A percentile compares a stretch with the other conserved stretches of the same genome.
Evolutionary conservation across 2,113 vertebrate genomes (phyloP).

Genomic region (Miniopterus natalensis): DNA sequence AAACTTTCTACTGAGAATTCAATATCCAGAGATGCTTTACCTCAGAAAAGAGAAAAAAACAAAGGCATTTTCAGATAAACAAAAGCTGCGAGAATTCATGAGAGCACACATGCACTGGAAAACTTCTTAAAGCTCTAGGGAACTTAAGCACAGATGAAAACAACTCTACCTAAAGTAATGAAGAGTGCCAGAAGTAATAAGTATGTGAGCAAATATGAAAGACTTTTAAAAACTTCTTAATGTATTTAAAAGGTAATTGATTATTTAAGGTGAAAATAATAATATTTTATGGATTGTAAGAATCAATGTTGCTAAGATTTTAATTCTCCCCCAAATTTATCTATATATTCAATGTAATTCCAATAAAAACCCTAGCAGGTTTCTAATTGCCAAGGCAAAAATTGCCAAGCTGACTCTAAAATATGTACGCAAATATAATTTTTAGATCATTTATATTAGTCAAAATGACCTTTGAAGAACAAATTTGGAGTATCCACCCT

Average conservation of each 20-base stretch:
- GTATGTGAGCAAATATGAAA: background rate
- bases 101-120: background rate
- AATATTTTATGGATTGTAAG: background rate
- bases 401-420: constrained; percentile 16
- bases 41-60: constrained; percentile 2
- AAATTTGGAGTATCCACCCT: background rate
- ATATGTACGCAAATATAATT: background rate
- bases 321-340: background rate
- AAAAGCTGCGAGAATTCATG: background rate
- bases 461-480: background rate
- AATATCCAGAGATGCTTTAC: background rate
- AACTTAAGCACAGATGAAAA: background rate
- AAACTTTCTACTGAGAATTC: constrained; percentile 21
- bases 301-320: constrained; percentile 41
- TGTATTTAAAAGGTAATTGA: background rate
- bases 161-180: background rate
- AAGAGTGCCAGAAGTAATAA: background rate
- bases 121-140: constrained; percentile 21
- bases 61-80: constrained; percentile 35
- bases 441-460: background rate
- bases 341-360: background rate
- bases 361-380: background rate
- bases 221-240: background rate
- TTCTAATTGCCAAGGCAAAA: background rate
- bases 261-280: background rate